These are phyloP conservation scores for Phrynocephalus guinanensis DNA, from an alignment of 2,797 vertebrate species.

Conservation along the genomic window DNA sequence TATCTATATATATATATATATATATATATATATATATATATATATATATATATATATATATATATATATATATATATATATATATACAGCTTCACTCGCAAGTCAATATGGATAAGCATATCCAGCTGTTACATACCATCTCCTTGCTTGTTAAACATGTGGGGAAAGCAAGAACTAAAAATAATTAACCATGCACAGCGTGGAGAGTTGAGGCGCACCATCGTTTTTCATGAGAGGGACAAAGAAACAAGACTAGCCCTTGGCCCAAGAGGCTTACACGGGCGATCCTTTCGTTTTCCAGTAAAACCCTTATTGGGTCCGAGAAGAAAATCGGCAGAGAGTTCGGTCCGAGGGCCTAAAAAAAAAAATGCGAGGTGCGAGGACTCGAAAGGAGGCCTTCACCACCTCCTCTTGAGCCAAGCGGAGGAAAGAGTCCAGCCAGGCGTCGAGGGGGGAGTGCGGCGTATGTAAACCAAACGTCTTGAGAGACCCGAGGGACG, in stretches of 20 bases:
- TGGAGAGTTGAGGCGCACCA: neutral
- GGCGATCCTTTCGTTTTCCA: neutral
- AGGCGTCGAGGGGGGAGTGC: too few species aligned
- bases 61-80: too few species aligned
- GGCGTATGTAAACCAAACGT: too few species aligned
- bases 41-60: too few species aligned
- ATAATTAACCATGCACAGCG: too few species aligned
- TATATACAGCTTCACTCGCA: neutral
- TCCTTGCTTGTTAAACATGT: neutral
- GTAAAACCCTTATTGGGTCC: too few species aligned
- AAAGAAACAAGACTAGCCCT: neutral
- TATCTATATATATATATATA: too few species aligned
- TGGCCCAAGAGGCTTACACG: neutral
- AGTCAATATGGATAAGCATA: neutral
- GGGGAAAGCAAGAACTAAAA: neutral
- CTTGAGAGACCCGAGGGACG: neutral
- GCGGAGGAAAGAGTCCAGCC: too few species aligned
- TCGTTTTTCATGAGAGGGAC: neutral
- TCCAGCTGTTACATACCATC: neutral
- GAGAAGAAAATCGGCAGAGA: too few species aligned
- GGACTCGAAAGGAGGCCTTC: neutral
- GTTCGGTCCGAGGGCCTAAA: neutral
- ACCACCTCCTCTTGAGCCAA: too few species aligned
- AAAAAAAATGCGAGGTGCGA: neutral
- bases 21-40: too few species aligned